A percentile compares a stretch with the other conserved stretches of the same genome.
phyloP scores from a whole-genome alignment of 2,113 vertebrate species.

The Chamaea fasciata region DNA sequence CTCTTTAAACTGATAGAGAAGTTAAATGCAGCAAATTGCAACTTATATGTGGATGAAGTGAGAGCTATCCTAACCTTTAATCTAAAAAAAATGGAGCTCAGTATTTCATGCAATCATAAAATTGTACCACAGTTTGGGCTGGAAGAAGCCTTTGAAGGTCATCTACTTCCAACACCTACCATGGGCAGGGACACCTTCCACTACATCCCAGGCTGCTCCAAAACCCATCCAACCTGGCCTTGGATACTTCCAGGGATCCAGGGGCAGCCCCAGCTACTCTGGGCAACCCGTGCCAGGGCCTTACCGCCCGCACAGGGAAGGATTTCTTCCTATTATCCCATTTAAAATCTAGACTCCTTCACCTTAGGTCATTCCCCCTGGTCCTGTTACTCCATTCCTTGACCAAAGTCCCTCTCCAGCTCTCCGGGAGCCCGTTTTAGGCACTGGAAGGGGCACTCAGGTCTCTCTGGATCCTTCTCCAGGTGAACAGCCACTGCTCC shows the following conservation, averaged over 20 bases:
- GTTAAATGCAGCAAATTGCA: neutral
- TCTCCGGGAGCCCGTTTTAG: neutral
- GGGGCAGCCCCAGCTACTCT: neutral
- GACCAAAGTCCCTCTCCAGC: neutral
- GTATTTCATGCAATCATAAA: neutral
- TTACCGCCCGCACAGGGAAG: fast-evolving
- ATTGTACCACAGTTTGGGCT: neutral
- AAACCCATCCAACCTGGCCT: fast-evolving
- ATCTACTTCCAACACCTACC: neutral
- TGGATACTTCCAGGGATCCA: neutral
- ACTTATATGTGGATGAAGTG: neutral
- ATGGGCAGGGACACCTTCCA: neutral
- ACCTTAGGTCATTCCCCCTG: neutral
- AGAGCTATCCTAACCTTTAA: neutral
- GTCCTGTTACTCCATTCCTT: neutral
- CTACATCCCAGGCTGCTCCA: fast-evolving
- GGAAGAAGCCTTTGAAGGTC: neutral
- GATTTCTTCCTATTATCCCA: neutral
- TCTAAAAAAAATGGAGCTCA: neutral
- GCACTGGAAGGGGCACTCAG: neutral
- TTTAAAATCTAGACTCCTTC: neutral
- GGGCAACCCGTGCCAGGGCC: neutral
- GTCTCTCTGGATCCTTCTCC: neutral
- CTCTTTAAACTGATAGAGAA: neutral
- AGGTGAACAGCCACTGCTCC: neutral